Evolutionary conservation across 2,113 vertebrate species (phyloP).

Genomic region (Petroica traversi): DNA sequence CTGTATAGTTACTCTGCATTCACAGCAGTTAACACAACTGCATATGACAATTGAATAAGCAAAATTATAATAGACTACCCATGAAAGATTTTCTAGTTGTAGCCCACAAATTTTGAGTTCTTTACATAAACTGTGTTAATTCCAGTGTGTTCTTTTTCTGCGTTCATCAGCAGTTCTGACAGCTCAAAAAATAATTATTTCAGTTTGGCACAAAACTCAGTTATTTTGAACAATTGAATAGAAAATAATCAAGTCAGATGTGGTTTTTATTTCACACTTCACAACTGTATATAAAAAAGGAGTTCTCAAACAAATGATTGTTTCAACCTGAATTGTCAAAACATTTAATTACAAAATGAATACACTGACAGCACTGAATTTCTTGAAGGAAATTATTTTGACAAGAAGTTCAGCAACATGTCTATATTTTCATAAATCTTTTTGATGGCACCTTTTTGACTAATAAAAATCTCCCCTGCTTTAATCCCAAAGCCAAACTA

Average conservation of each 20-base stretch:
- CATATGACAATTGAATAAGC: neutral
- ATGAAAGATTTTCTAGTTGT: neutral
- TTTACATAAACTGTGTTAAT: neutral
- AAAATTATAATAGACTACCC: neutral
- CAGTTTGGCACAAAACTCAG: neutral
- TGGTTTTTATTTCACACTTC: constrained; percentile 8
- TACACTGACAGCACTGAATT: neutral
- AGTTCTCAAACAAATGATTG: neutral
- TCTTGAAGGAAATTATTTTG: constrained; percentile 18
- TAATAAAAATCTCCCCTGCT: neutral
- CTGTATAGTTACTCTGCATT: neutral
- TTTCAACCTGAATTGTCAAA: constrained; percentile 8
- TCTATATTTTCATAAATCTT: neutral
- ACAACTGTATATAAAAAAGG: neutral
- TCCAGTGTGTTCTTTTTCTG: neutral
- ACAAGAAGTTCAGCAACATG: neutral
- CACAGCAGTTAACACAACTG: neutral
- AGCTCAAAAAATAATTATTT: neutral
- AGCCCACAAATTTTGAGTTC: neutral
- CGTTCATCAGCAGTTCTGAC: neutral
- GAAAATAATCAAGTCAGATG: neutral
- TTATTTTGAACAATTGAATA: constrained; percentile 16
- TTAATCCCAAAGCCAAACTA: neutral
- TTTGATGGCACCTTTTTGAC: neutral
- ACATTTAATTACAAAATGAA: constrained; percentile 14